Percentiles rank a stretch among this genome's conserved stretches.
These are phyloP conservation scores for Myiagra hebetior DNA, from an alignment of 2,113 vertebrate species.

Conservation along the genomic window DNA sequence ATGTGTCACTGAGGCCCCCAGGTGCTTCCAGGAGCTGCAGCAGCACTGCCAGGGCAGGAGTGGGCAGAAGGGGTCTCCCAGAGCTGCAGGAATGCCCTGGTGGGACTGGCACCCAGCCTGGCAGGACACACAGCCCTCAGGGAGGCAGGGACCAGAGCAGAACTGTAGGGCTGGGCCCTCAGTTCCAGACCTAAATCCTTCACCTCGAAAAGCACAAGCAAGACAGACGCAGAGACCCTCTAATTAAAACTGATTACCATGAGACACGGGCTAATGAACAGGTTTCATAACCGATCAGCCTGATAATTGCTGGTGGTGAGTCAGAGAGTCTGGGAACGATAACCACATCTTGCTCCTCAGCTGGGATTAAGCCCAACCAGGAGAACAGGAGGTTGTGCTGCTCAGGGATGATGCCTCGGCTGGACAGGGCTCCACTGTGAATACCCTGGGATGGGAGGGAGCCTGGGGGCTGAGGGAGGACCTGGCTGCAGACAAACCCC, in stretches of 20 bases:
- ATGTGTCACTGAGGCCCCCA: neutral
- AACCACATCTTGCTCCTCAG: neutral
- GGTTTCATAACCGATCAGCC: slow-evolving; percentile 50
- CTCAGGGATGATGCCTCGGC: accelerated
- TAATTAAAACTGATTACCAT: slow-evolving; percentile 42
- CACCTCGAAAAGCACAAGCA: neutral
- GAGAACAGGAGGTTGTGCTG: neutral
- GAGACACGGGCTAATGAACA: neutral
- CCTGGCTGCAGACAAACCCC: neutral
- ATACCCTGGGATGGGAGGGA: accelerated
- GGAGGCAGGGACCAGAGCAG: neutral
- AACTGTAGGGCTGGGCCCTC: accelerated
- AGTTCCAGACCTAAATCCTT: neutral
- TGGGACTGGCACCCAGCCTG: neutral
- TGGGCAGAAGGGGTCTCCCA: accelerated
- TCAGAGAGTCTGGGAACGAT: slow-evolving; percentile 27
- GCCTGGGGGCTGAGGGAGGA: neutral
- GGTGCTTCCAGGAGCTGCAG: neutral
- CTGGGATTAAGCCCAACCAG: neutral
- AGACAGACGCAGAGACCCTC: neutral
- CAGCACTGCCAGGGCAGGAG: neutral
- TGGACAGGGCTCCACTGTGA: neutral
- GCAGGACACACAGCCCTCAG: accelerated
- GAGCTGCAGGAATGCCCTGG: accelerated
- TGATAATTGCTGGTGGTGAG: slow-evolving; percentile 31